Conservation (phyloP, 2,888 invertebrate species). For the Drosophila pseudotalamancana region DNA sequence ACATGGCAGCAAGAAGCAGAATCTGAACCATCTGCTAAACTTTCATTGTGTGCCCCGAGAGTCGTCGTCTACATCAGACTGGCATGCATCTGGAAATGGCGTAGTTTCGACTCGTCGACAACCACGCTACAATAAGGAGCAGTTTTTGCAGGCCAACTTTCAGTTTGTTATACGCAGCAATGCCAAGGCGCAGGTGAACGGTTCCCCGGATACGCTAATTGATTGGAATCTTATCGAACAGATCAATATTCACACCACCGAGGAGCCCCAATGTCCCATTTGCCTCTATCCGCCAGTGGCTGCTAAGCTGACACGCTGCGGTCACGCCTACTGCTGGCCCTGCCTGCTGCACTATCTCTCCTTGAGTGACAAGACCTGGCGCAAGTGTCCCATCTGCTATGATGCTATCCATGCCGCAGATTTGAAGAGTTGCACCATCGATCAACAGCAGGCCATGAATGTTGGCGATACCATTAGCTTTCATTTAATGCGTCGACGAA, state of each 20-base stretch:
- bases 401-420: constrained; percentile 92
- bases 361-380: constrained; percentile 91
- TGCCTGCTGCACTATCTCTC: constrained; percentile 96
- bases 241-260: constrained; percentile 90
- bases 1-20: constrained; percentile 95
- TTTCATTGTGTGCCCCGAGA: constrained; percentile 92
- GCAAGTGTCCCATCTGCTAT: constrained; percentile 96
- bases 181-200: constrained; percentile 89
- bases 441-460: constrained; percentile 79
- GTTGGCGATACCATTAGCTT: constrained; percentile 90
- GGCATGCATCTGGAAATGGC: constrained; percentile 61
- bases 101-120: constrained; percentile 48
- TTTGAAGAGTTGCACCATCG: constrained; percentile 89
- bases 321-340: constrained; percentile 98
- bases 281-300: constrained; percentile 94
- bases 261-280: constrained; percentile 93
- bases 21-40: constrained; percentile 96
- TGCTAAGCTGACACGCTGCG: constrained; percentile 96
- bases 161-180: constrained; percentile 96
- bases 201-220: constrained; percentile 94
- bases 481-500: constrained; percentile 93
- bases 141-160: constrained; percentile 97
- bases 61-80: constrained; percentile 47
- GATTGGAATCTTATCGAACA: constrained; percentile 97
- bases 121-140: constrained; percentile 95